phyloP scores from a whole-genome alignment of 2,113 vertebrate genomes.

The Pelvicachromis taeniatus region DNA sequence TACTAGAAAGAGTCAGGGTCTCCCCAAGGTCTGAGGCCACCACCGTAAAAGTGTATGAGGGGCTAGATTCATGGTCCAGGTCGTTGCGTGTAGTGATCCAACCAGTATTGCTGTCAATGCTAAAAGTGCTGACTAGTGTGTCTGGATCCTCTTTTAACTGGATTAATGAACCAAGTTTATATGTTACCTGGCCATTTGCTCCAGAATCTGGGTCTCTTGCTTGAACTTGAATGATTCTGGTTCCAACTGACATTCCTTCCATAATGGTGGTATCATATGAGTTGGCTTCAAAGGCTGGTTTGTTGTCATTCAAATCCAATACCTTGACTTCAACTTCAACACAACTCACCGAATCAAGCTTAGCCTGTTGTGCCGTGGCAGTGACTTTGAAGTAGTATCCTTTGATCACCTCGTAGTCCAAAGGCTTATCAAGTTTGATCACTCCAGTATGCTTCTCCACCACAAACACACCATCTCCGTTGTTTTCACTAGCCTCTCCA shows the following conservation, averaged over 20 bases:
- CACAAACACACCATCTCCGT: conserved; percentile 83
- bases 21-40: conserved; percentile 92
- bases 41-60: conserved; percentile 85
- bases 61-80: conserved; percentile 88
- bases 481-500: conserved; percentile 84
- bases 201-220: conserved; percentile 85
- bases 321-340: conserved; percentile 89
- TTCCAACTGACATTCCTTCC: conserved; percentile 89
- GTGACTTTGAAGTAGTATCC: conserved; percentile 87
- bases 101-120: conserved; percentile 88
- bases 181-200: conserved; percentile 91
- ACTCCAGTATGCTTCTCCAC: conserved; percentile 86
- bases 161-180: conserved; percentile 76
- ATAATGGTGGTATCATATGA: conserved; percentile 86
- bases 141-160: conserved; percentile 71
- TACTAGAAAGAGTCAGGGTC: conserved; percentile 83
- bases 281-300: conserved; percentile 83
- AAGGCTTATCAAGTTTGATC: conserved; percentile 88
- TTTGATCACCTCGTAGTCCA: conserved; percentile 83
- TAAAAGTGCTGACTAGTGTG: conserved; percentile 75
- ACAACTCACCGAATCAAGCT: conserved; percentile 81
- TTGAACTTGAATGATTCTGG: conserved; percentile 86
- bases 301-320: conserved; percentile 93
- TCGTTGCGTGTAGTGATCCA: conserved; percentile 92
- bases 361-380: conserved; percentile 80